Conservation (phyloP, 2,113 vertebrate species). For the Peromyscus leucopus region DNA sequence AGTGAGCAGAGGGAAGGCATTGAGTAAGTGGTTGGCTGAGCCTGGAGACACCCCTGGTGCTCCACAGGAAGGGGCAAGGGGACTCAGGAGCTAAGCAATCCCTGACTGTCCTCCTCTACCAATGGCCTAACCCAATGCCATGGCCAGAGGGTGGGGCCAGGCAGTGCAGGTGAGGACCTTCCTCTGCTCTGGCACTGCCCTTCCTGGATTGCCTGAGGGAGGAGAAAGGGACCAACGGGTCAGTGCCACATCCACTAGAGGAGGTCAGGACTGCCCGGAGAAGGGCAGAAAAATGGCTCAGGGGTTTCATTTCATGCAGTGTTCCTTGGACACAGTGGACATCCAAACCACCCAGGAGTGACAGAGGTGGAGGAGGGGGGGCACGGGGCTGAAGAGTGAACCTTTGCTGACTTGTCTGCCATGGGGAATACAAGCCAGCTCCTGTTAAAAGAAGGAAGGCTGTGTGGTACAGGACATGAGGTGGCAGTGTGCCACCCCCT, state of each 20-base stretch:
- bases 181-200: rapidly evolving
- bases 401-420: not conserved
- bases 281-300: not conserved
- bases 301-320: not conserved
- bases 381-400: rapidly evolving
- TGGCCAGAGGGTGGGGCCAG: not conserved
- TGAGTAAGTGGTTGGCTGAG: not conserved
- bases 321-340: not conserved
- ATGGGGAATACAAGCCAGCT: not conserved
- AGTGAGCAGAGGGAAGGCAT: not conserved
- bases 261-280: not conserved
- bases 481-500: not conserved
- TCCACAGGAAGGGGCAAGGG: not conserved
- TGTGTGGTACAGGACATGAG: no score
- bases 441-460: not conserved
- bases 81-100: not conserved
- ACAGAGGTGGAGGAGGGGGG: not conserved
- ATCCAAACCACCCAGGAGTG: not conserved
- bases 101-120: not conserved
- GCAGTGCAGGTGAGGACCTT: not conserved
- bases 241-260: not conserved
- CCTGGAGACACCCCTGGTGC: not conserved
- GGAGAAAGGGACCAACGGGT: not conserved
- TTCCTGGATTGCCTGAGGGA: not conserved
- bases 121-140: not conserved